Percentiles rank a stretch among this genome's conserved stretches.
These are phyloP conservation scores for Pyrgus malvae DNA, from an alignment of 2,888 invertebrate species.

Conservation along the genomic window DNA sequence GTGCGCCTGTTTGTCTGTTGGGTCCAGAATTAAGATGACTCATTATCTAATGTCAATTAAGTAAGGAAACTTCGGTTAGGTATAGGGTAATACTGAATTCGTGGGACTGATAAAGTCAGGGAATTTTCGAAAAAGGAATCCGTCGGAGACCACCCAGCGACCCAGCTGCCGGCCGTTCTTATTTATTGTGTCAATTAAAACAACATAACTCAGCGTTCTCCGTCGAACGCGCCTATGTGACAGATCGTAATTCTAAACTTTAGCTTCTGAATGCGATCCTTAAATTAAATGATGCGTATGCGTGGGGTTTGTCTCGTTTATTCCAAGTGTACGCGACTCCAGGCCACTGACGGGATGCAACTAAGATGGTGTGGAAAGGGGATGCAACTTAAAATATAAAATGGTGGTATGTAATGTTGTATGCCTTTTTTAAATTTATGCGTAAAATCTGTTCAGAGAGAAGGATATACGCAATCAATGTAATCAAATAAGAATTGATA, in stretches of 20 bases:
- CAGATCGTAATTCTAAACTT: constrained; percentile 63
- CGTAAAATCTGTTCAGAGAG: too few relatives aligned
- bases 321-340: too few relatives aligned
- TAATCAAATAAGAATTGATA: too few relatives aligned
- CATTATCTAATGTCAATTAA: constrained; percentile 6
- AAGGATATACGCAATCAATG: too few relatives aligned
- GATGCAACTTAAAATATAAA: too few relatives aligned
- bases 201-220: constrained; percentile 65
- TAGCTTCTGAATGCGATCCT: constrained; percentile 55
- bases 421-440: too few relatives aligned
- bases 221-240: constrained; percentile 57
- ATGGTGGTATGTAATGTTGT: too few relatives aligned
- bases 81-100: constrained; percentile 44
- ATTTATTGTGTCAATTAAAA: constrained; percentile 80
- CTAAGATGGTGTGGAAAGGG: too few relatives aligned
- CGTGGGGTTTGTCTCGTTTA: constrained; percentile 23
- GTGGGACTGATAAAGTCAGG: constrained; percentile 55
- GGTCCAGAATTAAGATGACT: not conserved
- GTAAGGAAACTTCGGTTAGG: constrained; percentile 30
- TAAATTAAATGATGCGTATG: constrained; percentile 38
- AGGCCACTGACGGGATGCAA: not conserved
- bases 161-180: constrained; percentile 50
- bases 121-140: constrained; percentile 59
- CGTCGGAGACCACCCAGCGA: constrained; percentile 63
- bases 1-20: not conserved